Conservation (phyloP, 2,797 vertebrate genomes). For the Sebastolobus altivelis region DNA sequence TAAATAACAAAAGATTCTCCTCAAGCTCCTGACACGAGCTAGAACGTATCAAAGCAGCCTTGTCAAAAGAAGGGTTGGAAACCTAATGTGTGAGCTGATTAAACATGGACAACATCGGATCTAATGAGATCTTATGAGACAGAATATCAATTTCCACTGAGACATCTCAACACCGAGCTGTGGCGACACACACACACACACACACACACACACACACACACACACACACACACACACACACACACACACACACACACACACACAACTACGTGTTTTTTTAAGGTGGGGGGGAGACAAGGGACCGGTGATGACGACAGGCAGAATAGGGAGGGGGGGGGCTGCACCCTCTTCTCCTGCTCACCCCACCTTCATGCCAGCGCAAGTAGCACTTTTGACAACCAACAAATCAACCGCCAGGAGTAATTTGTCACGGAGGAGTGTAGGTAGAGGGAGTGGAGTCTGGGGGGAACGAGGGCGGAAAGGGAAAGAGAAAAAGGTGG, state of each 20-base stretch:
- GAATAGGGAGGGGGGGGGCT: slow-evolving; percentile 35
- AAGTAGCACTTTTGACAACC: slow-evolving; percentile 83
- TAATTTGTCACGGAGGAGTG: slow-evolving; percentile 82
- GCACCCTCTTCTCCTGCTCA: slow-evolving; percentile 57
- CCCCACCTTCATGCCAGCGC: slow-evolving; percentile 70
- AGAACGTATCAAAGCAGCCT: slow-evolving; percentile 51
- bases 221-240: no score
- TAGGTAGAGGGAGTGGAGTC: slow-evolving; percentile 69
- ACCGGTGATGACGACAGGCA: slow-evolving; percentile 51
- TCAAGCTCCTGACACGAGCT: slow-evolving; percentile 29
- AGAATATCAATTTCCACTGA: slow-evolving; percentile 73
- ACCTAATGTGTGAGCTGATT: slow-evolving; percentile 67
- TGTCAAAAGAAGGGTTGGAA: slow-evolving; percentile 48
- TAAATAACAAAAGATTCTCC: slow-evolving; percentile 54
- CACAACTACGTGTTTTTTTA: no score
- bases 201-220: no score
- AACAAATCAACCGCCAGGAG: slow-evolving; percentile 86
- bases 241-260: no score
- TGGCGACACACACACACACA: slow-evolving; percentile 12
- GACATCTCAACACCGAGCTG: slow-evolving; percentile 54
- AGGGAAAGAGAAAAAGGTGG: slow-evolving; percentile 54
- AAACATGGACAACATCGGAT: slow-evolving; percentile 72
- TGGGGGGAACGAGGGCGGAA: slow-evolving; percentile 38
- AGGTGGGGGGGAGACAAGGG: slow-evolving; percentile 18
- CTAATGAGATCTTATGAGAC: slow-evolving; percentile 79